Evolutionary conservation across 1,140 invertebrate genomes (phyloP).

Genomic region (Anagrus nilaparvatae): DNA sequence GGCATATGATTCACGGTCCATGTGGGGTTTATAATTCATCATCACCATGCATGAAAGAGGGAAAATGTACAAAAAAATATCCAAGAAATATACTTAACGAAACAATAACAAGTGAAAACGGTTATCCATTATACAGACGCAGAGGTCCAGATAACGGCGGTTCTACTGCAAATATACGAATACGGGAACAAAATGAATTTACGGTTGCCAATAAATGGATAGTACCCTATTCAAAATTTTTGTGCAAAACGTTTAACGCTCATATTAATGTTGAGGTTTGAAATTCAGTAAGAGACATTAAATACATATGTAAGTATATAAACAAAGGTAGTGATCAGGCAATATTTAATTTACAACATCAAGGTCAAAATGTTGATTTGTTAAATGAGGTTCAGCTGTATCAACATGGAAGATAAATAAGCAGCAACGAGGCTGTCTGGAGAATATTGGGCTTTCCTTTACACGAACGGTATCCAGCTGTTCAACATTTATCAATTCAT

Average conservation of each 20-base stretch:
- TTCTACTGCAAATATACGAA: slow-evolving; percentile 10
- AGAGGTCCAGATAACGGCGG: slow-evolving; percentile 16
- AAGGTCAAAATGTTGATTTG: slow-evolving; percentile 18
- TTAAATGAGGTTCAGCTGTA: slow-evolving; percentile 33
- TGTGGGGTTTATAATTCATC: slow-evolving; percentile 32
- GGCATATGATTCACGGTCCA: background rate
- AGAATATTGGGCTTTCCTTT: slow-evolving; percentile 23
- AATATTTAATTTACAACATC: too few relatives aligned
- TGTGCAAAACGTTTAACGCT: slow-evolving; percentile 23
- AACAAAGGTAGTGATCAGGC: slow-evolving; percentile 34
- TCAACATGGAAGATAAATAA: slow-evolving; percentile 29
- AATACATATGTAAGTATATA: slow-evolving; percentile 39
- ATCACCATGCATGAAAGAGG: slow-evolving; percentile 41
- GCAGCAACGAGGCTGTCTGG: slow-evolving; percentile 34
- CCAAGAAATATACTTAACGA: slow-evolving; percentile 27
- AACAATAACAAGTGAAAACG: slow-evolving; percentile 29
- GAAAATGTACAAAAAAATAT: slow-evolving; percentile 38
- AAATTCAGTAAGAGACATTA: slow-evolving; percentile 33
- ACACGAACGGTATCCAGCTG: slow-evolving; percentile 4
- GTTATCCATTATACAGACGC: slow-evolving; percentile 30
- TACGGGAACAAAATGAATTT: slow-evolving; percentile 12
- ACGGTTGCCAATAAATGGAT: slow-evolving; percentile 33
- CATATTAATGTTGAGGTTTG: slow-evolving; percentile 34
- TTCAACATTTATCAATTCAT: background rate
- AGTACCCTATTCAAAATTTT: slow-evolving; percentile 31